Percentiles rank a stretch among this genome's conserved stretches.
phyloP scores from a whole-genome alignment of 2,888 invertebrate genomes.

The Leucophenga montana region DNA sequence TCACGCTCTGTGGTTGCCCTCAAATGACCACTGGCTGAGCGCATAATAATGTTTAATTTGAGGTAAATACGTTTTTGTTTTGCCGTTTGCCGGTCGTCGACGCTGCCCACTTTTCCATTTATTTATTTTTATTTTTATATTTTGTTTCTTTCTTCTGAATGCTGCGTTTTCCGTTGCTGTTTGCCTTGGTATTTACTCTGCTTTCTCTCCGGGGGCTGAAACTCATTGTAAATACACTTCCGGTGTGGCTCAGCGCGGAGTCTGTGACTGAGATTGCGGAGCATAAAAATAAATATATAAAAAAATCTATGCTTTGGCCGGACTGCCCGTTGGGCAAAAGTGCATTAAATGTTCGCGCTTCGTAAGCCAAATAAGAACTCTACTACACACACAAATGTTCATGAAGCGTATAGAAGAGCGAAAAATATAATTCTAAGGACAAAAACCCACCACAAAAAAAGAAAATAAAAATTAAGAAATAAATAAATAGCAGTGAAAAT shows the following conservation, averaged over 20 bases:
- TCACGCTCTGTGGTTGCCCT: slow-evolving; percentile 58
- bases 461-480: neutral
- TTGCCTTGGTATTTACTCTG: slow-evolving; percentile 41
- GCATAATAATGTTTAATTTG: slow-evolving; percentile 73
- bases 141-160: neutral
- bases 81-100: slow-evolving; percentile 28
- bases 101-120: slow-evolving; percentile 1
- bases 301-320: neutral
- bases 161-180: slow-evolving; percentile 21
- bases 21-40: slow-evolving; percentile 60
- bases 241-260: slow-evolving; percentile 24
- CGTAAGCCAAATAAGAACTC: neutral
- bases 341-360: slow-evolving; percentile 22
- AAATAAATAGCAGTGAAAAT: neutral
- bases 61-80: slow-evolving; percentile 68
- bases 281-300: too few relatives aligned
- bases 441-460: neutral
- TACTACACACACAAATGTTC: neutral
- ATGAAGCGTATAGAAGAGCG: slow-evolving; percentile 8
- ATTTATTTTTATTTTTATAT: slow-evolving; percentile 9
- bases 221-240: slow-evolving; percentile 29
- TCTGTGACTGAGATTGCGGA: neutral
- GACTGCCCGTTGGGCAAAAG: slow-evolving; percentile 26
- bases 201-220: slow-evolving; percentile 32
- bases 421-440: neutral